Evolutionary conservation across 2,797 vertebrate genomes (phyloP).

Genomic region (Eleutherodactylus coqui): DNA sequence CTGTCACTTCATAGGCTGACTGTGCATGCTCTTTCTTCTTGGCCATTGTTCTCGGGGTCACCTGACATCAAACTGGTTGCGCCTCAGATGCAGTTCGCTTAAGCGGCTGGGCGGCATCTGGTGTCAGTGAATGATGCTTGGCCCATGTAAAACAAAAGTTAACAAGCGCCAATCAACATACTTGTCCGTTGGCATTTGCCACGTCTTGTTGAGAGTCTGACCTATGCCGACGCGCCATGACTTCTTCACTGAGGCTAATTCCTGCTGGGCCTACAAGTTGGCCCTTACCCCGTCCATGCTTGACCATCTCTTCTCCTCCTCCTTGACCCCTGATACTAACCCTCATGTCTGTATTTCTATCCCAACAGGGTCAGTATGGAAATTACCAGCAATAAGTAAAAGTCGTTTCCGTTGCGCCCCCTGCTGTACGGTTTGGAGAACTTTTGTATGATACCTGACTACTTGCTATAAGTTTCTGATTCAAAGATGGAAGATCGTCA

Average conservation of each 20-base stretch:
- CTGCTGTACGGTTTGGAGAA: slow-evolving; percentile 9
- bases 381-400: slow-evolving; percentile 91
- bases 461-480: not conserved
- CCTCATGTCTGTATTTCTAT: not conserved
- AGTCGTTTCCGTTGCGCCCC: slow-evolving; percentile 51
- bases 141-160: too few relatives aligned
- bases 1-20: too few relatives aligned
- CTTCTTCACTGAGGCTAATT: not conserved
- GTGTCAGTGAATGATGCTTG: too few relatives aligned
- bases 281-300: not conserved
- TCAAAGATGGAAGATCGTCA: not conserved
- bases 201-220: too few relatives aligned
- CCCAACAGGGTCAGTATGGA: slow-evolving; percentile 89
- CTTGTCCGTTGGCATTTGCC: too few relatives aligned
- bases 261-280: not conserved
- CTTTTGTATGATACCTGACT: slow-evolving; percentile 12
- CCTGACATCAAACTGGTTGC: too few relatives aligned
- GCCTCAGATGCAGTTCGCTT: too few relatives aligned
- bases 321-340: not conserved
- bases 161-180: too few relatives aligned
- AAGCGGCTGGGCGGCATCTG: too few relatives aligned
- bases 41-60: too few relatives aligned
- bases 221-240: too few relatives aligned
- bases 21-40: too few relatives aligned
- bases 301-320: not conserved